Evolutionary conservation across 2,797 vertebrate species (phyloP), one percentile per base, ranked within the genome.

Genomic region (Tenualosa thibaudeaui): DNA sequence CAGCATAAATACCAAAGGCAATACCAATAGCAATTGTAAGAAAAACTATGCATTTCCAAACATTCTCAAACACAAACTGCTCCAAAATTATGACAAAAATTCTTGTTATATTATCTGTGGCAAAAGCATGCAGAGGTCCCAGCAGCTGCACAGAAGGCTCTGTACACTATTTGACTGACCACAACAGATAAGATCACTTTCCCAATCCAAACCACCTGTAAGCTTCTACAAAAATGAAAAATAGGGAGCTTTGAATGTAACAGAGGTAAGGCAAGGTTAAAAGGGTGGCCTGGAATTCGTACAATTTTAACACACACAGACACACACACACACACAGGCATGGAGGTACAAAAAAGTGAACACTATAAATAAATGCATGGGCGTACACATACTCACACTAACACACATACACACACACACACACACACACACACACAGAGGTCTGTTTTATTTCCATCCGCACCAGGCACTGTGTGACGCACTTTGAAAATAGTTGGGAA

Each of bases 361-460:
- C 31, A 62, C n/a, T 62, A 62, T 62, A 62, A 62, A 62, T 62
- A 62, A 24, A 62, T 62, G 19, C 54, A 56, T 22, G 8, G 56
- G 6, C 58, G 9, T 24, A 68, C 62, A 75, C 31, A 75, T 31
- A 75, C 24, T 40, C 68, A 75, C 31, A 40, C 68, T 40, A 8
- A 37, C 65, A 71, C 65, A 71, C 65, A 71, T 9, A 71, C 65
- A 40, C 65, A 40, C 68, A 75, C 65, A 71, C 71, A 75, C 71
- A 46, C 12, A 71, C 31, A 71, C n/a, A 71, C n/a, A 26, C n/a
- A 26, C 68, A 71, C n/a, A 19, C 17, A 19, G 17, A 85, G 88
- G 89, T 88, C 87, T 92, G 88, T 85, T 93, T 93, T 91, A 88
- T 92, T 91, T 93, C 91, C 91, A 91, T 83, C 56, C 68, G 83